Evolutionary conservation across 2,797 vertebrate species (phyloP), one percentile per base, ranked within the genome.

Genomic region (Danio albolineatus): DNA sequence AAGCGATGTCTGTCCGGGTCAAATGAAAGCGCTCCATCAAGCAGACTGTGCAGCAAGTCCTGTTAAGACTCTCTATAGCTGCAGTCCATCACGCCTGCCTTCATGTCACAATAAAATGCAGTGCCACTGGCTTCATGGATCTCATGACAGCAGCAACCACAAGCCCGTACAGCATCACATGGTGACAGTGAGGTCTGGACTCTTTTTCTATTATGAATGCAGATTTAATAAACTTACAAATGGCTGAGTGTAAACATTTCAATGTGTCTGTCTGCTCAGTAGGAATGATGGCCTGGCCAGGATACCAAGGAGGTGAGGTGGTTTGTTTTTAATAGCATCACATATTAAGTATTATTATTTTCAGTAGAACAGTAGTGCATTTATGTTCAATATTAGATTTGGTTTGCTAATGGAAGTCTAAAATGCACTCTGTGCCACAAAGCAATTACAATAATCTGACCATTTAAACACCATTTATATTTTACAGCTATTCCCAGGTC

Each of bases 231-330:
- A 7, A 51, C 12, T 36, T 66, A 4, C 13, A 57, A 19, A 7
- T 59, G 41, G 21, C 10, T 61, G 9, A 56, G 17, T 76, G 49
- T 21, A 69, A 51, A 13, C 14, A 57, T 82, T 41, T 49, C 17
- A 48, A 44, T 59, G 19, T 61, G 39, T 75, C 43, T 21, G 67
- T 86, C 82, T 89, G 80, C 87, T 79, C 87, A 77, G 82, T 91
- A 98, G 97, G 90, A 94, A 96, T 13, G 94, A 95, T 76, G 95
- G 94, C 83, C 82, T 93, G 60, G 93, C 95, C 92, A 93, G 90
- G 92, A 94, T 97, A 89, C 94, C 97, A 75, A 96, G 92, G 92
- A 96, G 91, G 97, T 99, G 93, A 86, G 96, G 90, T 57, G 14
- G 4, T 51, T 65, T 61, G 8, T 48, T 39, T 19, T 14, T 44